Evolutionary conservation across 2,113 vertebrate genomes (phyloP).

Genomic region (Verasper variegatus): DNA sequence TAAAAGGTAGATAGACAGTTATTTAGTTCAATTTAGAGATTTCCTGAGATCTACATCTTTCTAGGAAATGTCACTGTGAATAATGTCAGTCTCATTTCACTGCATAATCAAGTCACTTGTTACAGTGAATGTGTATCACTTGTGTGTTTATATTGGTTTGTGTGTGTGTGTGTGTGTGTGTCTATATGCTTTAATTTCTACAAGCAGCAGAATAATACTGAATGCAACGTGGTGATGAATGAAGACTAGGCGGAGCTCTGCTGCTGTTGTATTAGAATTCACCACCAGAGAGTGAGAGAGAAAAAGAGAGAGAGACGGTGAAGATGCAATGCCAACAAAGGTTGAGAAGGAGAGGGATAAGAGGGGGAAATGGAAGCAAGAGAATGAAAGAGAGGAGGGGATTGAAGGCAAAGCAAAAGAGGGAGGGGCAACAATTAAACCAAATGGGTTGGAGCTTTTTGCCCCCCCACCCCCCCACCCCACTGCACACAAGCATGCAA

Average conservation of each 20-base stretch:
- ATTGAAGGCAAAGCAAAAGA: conserved; percentile 61
- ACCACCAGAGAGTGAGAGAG: conserved; percentile 38
- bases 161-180: neutral
- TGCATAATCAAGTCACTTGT: conserved; percentile 7
- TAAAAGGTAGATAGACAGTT: conserved; percentile 22
- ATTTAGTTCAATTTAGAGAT: conserved; percentile 11
- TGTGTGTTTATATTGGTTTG: conserved; percentile 1
- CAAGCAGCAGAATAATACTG: conserved; percentile 33
- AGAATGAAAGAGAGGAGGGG: conserved; percentile 53
- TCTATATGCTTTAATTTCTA: neutral
- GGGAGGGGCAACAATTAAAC: conserved; percentile 74
- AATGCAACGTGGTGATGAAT: conserved; percentile 73
- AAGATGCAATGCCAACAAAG: conserved; percentile 59
- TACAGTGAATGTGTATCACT: conserved; percentile 1
- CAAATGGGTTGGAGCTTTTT: conserved; percentile 69
- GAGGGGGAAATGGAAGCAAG: conserved; percentile 51
- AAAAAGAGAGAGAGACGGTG: conserved; percentile 27
- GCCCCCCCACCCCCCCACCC: conserved; percentile 37
- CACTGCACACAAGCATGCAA: conserved; percentile 40
- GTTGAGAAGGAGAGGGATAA: conserved; percentile 50
- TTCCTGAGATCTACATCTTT: conserved; percentile 15
- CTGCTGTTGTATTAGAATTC: conserved; percentile 71
- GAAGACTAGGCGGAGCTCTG: conserved; percentile 74
- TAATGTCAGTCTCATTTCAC: conserved; percentile 8
- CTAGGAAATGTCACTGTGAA: conserved; percentile 24